A percentile compares a stretch with the other conserved stretches of the same genome.
phyloP scores from a whole-genome alignment of 2,113 vertebrate genomes.

The human (Homo sapiens) region GRCh38 chr12:68362501-68363000 shows the following conservation, averaged over 20 bases:
- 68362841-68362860: neutral
- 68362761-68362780: neutral
- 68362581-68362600: neutral
- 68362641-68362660: neutral
- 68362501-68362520: neutral
- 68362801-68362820: neutral
- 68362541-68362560: neutral
- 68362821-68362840: neutral
- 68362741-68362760: neutral
- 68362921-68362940: neutral
- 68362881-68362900: neutral
- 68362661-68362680: neutral
- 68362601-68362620: neutral
- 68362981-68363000: neutral
- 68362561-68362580: neutral
- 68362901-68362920: neutral
- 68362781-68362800: neutral
- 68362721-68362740: neutral
- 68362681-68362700: constrained; percentile 3
- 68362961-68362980: neutral
- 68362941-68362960: neutral
- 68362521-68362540: neutral
- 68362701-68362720: neutral
- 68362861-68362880: neutral
- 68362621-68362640: neutral